Base-by-base conservation (phyloP, 2,113 vertebrate genomes). In the Halichoeres trimaculatus region DNA sequence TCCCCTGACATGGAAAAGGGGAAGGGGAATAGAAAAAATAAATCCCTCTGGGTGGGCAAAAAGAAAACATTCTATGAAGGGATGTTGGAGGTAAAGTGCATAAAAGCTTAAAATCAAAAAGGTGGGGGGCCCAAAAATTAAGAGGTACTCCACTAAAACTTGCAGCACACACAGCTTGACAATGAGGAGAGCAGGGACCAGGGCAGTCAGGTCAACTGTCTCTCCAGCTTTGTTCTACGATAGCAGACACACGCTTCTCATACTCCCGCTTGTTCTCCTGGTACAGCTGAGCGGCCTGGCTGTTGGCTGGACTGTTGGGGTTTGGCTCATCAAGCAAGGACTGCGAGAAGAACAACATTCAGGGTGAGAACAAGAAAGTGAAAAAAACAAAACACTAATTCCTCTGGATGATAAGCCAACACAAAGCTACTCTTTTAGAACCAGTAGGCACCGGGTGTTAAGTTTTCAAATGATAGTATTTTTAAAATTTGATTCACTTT, bases 191-290 rank as follows among this genome's bases (percentile, higher is more conserved):
- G 74, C 69, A 80, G 75, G 63, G 23, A 52, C 55, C 0, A 43
- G 47, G 73, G 57, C 56, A 41, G 89, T 88, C 86, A 89, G 93
- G 96, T 99, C 97, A 99, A 95, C 96, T 98, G 87, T 99, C 98
- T 85, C 96, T 95, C 97, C 98, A 99, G 92, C 97, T 99, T 95
- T 98, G 98, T 95, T 99, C 98, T 90, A 99, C 98, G 82, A 99
- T 96, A 75, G 98, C 97, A 60, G 98, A 99, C 77, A 99, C 98
- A 36, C 96, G 95, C 89, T 99, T 99, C 90, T 99, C 96, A 38
- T 99, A 99, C 90, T 99, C 98, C 73, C 98, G 94, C 91, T 99
- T 99, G 90, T 99, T 99, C 93, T 99, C 98, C 90, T 99, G 98
- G 94, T 99, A 99, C 88, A 99, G 96, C 88, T 99, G 98, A 68